Conservation (phyloP, 1,140 invertebrate genomes). For the Platyscapa corneri region DNA sequence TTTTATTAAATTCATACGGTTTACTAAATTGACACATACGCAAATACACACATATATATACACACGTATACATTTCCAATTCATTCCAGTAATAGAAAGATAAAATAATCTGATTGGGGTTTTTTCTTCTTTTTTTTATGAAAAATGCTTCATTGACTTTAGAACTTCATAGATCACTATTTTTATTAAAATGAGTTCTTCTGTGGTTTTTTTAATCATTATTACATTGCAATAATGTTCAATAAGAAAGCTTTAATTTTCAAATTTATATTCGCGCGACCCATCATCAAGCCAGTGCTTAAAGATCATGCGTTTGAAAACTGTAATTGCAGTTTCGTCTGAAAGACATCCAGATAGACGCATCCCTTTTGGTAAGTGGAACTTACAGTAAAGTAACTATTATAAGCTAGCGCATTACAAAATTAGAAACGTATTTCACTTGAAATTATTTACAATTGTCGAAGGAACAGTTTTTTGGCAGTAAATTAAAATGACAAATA, state of each 20-base stretch:
- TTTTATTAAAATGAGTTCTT: background rate
- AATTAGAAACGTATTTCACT: background rate
- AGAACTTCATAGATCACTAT: background rate
- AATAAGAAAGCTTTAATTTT: background rate
- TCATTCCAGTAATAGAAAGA: no score
- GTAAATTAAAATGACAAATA: background rate
- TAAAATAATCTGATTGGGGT: no score
- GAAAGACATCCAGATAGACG: background rate
- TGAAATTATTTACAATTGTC: background rate
- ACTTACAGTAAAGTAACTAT: background rate
- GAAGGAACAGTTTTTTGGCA: background rate
- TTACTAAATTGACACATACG: no score
- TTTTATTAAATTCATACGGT: no score
- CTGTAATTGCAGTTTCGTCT: background rate
- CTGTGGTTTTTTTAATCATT: background rate
- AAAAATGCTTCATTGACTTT: no score
- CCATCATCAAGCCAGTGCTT: background rate
- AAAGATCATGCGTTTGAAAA: constrained; percentile 33
- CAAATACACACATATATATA: no score
- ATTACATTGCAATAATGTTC: background rate
- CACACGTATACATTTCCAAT: no score
- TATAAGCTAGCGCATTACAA: background rate
- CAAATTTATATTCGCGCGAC: constrained; percentile 1
- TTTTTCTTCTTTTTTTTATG: no score
- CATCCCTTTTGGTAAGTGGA: constrained; percentile 22